phyloP scores from a whole-genome alignment of 1,140 invertebrate genomes.

The Euwallacea fornicatus region DNA sequence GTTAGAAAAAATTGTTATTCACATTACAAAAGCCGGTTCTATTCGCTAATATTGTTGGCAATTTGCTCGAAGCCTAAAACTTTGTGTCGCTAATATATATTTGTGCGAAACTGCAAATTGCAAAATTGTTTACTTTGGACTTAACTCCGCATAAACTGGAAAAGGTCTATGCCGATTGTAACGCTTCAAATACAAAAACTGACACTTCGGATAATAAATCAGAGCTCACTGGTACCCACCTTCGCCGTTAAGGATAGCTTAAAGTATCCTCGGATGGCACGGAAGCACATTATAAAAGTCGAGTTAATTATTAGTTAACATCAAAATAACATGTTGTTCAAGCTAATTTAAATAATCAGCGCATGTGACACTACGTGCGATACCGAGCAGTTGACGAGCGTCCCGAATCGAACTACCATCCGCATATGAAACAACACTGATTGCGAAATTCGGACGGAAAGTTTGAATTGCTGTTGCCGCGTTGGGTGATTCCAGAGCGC shows the following conservation, averaged over 20 bases:
- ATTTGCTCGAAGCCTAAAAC: no score
- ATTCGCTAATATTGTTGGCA: no score
- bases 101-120: no score
- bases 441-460: slow-evolving; percentile 15
- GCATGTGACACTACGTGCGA: slow-evolving; percentile 41
- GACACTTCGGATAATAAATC: no score
- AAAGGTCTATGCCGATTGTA: no score
- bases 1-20: no score
- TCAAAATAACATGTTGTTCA: slow-evolving; percentile 37
- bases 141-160: no score
- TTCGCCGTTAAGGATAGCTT: neutral
- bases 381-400: slow-evolving; percentile 21
- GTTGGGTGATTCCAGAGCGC: neutral
- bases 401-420: slow-evolving; percentile 19
- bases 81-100: no score
- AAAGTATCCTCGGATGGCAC: slow-evolving; percentile 4
- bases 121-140: no score
- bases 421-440: slow-evolving; percentile 36
- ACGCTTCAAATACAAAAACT: no score
- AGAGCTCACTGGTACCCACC: slow-evolving; percentile 9
- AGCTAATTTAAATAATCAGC: slow-evolving; percentile 42
- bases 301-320: slow-evolving; percentile 2
- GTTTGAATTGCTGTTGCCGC: slow-evolving; percentile 21
- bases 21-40: no score
- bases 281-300: slow-evolving; percentile 12